Evolutionary conservation across 2,113 vertebrate species (phyloP).

Genomic region (Erythrolamprus reginae): DNA sequence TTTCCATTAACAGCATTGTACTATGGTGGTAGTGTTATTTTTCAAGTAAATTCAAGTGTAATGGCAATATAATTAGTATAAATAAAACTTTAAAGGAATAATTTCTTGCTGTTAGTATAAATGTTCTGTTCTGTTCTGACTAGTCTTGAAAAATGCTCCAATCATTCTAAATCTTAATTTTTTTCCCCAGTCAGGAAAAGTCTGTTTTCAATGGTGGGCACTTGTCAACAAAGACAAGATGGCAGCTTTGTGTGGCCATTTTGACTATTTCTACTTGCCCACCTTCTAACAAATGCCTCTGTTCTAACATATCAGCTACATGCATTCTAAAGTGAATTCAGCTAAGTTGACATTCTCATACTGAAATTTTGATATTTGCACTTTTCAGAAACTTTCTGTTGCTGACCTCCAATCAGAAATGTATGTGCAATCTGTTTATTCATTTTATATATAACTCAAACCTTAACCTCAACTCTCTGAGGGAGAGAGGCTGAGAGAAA

Average conservation of each 20-base stretch:
- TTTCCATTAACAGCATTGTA: fast-evolving
- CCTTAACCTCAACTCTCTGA: neutral
- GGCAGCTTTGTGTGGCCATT: neutral
- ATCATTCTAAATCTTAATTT: neutral
- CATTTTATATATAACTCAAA: neutral
- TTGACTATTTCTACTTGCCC: neutral
- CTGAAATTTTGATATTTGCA: neutral
- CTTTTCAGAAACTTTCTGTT: neutral
- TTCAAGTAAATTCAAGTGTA: neutral
- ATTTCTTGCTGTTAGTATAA: neutral
- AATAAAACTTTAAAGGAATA: neutral
- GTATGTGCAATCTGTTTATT: neutral
- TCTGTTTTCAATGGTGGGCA: neutral
- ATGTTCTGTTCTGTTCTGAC: neutral
- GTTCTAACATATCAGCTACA: neutral
- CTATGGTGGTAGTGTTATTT: neutral
- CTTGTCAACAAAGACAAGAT: neutral
- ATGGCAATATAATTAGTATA: neutral
- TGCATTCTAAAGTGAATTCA: neutral
- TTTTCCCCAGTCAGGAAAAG: neutral
- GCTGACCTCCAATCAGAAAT: neutral
- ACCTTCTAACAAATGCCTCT: neutral
- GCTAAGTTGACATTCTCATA: neutral
- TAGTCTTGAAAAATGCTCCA: neutral
- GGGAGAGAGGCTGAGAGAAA: neutral